Percentiles rank a stretch among this genome's conserved stretches.
Conservation (phyloP, 2,888 invertebrate genomes). For the Cataglyphis altisquamis region DNA sequence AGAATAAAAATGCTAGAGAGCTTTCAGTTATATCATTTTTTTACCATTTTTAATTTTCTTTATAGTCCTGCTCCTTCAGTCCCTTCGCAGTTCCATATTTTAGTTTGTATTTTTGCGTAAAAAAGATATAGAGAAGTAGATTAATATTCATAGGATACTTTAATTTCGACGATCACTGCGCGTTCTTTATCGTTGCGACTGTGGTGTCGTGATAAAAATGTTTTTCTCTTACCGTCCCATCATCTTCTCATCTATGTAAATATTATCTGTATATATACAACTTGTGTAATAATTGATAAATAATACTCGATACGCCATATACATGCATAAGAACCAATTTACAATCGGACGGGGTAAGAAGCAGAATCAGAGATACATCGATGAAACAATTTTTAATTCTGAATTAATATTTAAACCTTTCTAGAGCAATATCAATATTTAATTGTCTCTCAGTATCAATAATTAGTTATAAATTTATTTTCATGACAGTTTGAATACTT, state of each 20-base stretch:
- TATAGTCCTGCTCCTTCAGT: constrained; percentile 41
- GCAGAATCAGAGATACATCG: not conserved
- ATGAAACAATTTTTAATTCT: not conserved
- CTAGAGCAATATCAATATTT: not conserved
- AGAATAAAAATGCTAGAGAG: constrained; percentile 84
- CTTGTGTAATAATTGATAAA: constrained; percentile 31
- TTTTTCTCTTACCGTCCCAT: constrained; percentile 72
- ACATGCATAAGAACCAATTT: constrained; percentile 34
- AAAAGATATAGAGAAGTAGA: not conserved
- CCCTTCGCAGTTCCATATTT: constrained; percentile 31
- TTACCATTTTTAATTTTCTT: constrained; percentile 68
- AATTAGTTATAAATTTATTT: not conserved
- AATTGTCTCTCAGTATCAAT: not conserved
- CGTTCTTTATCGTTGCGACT: not conserved
- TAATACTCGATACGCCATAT: constrained; percentile 46
- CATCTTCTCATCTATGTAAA: constrained; percentile 62
- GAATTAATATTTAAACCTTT: constrained; percentile 1
- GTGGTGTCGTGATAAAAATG: constrained; percentile 29
- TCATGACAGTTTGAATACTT: not conserved
- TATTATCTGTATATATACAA: constrained; percentile 54
- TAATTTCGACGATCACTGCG: not conserved
- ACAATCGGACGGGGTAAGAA: constrained; percentile 22
- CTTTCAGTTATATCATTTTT: constrained; percentile 79
- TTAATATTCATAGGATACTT: not conserved
- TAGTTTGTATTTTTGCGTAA: not conserved